A percentile compares a stretch with the other conserved stretches of the same genome.
Conservation (phyloP, 2,113 vertebrate genomes). For the Tamias sibiricus region DNA sequence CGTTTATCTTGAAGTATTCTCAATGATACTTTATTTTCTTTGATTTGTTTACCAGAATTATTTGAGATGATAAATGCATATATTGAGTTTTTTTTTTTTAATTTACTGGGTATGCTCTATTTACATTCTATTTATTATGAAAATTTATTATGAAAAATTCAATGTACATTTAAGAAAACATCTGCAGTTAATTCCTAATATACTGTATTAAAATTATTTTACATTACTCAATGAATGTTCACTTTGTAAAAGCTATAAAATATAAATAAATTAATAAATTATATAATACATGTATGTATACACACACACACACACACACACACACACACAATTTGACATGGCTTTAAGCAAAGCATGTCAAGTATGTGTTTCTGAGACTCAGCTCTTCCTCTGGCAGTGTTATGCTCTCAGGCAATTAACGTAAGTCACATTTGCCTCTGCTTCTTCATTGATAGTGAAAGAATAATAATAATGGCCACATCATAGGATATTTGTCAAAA, state of each 20-base stretch:
- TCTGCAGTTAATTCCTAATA: neutral
- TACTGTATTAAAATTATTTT: neutral
- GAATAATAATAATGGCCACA: neutral
- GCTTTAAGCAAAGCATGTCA: neutral
- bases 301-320: too few relatives aligned
- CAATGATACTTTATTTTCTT: neutral
- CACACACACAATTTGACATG: neutral
- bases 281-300: too few relatives aligned
- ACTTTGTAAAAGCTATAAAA: neutral
- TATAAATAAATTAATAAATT: neutral
- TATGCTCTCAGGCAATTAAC: neutral
- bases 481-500: neutral
- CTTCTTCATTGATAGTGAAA: neutral
- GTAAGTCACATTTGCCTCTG: neutral
- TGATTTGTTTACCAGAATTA: neutral
- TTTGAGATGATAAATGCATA: neutral
- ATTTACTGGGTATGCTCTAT: neutral
- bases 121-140: neutral
- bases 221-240: neutral
- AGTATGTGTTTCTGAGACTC: neutral
- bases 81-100: neutral
- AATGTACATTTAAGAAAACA: neutral
- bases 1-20: neutral
- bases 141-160: neutral
- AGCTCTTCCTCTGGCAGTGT: neutral